Base-by-base conservation (phyloP, 2,113 vertebrate genomes). In the Burhinus oedicnemus region DNA sequence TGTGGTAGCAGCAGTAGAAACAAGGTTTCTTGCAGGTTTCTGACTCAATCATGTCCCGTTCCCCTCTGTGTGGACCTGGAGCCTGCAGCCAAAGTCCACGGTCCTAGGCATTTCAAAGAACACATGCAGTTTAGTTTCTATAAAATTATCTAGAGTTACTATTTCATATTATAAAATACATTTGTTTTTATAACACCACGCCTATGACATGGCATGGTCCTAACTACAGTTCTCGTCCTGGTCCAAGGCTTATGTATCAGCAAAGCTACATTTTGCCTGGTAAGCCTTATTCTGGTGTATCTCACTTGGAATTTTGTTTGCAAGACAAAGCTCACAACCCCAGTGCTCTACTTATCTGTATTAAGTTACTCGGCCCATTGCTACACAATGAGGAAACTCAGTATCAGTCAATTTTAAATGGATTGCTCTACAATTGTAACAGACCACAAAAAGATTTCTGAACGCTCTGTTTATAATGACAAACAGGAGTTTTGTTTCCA, bases 361-460 rank as follows among this genome's bases (percentile, higher is more conserved):
- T 93, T 94, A 95, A 83, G 70, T 97, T 93, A 83, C 89, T 72
- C 8, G 1, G 36, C 36, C 74, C 7, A 12, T 92, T 93, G 85
- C 49, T 88, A 74, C 92, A 88, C 82, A 91, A 52, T 89, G 66
- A 95, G 45, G 49, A 93, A 93, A 91, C 62, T 80, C 88, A 27
- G 61, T 93, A 93, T 91, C 89, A 76, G 83, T 42, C 66, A 76
- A 9, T 85, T 95, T 93, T 62, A 94, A 94, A 77, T 58, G 25
- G 62, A 65, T 91, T 91, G 58, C 45, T 82, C 58, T 87, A 76
- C 79, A 94, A 91, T 82, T 87, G 34, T 58, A 87, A 72, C 61
- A 95, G 65, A 96, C 89, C 87, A 91, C 91, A 97, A 65, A 88
- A 87, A 65, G 40, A 82, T 91, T 96, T 95, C 58, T 47, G 87